These are phyloP conservation scores for Euglossa dilemma DNA, from an alignment of 1,140 invertebrate species.

Conservation along the genomic window DNA sequence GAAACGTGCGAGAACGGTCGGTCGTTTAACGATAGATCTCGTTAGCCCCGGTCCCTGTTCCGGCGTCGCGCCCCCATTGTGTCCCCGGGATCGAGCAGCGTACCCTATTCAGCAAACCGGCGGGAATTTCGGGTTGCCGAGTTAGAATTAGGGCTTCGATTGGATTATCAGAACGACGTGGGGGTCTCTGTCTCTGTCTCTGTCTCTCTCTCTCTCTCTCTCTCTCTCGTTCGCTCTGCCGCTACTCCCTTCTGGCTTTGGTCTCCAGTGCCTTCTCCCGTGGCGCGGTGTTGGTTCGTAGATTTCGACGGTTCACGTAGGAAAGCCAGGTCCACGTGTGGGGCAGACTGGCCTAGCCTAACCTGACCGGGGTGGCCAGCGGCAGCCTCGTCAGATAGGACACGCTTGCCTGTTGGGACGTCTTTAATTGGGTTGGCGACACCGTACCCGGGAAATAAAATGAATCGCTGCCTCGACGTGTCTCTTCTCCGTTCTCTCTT, in stretches of 20 bases:
- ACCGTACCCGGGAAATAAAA: conserved; percentile 75
- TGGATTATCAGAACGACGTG: conserved; percentile 79
- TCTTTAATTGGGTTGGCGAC: conserved; percentile 82
- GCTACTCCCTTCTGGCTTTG: conserved; percentile 51
- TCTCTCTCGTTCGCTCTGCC: too few species aligned
- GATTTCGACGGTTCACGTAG: conserved; percentile 59
- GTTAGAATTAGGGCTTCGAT: conserved; percentile 82
- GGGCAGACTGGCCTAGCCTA: conserved; percentile 21
- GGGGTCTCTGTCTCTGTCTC: conserved; percentile 50
- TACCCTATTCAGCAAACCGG: conserved; percentile 81
- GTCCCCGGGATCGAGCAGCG: conserved; percentile 69
- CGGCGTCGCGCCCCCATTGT: conserved; percentile 76
- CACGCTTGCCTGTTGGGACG: conserved; percentile 76
- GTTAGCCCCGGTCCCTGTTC: conserved; percentile 74
- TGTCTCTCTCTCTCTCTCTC: conserved; percentile 32
- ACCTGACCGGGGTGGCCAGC: conserved; percentile 31
- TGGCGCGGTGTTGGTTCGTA: conserved; percentile 68
- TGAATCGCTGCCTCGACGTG: conserved; percentile 62
- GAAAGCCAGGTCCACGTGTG: conserved; percentile 60
- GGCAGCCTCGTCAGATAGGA: conserved; percentile 63
- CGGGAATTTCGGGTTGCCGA: conserved; percentile 80
- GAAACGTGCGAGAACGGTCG: conserved; percentile 49
- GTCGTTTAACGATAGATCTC: conserved; percentile 73
- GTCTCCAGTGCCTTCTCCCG: conserved; percentile 65
- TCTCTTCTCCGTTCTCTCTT: conserved; percentile 40